Percentiles rank a stretch among this genome's conserved stretches.
These are phyloP conservation scores for Zophobas morio DNA, from an alignment of 1,140 invertebrate species.

Conservation along the genomic window DNA sequence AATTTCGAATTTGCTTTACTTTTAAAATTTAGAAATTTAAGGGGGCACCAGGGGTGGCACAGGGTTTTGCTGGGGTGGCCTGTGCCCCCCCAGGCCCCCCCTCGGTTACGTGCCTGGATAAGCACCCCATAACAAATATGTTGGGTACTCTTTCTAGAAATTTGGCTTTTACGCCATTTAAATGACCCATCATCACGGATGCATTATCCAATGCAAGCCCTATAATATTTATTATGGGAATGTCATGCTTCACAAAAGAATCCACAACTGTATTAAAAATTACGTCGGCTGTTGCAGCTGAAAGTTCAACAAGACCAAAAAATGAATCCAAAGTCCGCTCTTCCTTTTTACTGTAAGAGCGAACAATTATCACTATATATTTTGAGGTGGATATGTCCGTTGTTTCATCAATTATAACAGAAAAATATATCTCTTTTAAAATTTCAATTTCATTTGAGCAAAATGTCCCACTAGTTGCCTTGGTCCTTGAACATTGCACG, in stretches of 20 bases:
- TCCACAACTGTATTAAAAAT: slow-evolving; percentile 2
- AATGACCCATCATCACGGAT: slow-evolving; percentile 34
- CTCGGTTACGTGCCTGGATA: too few species aligned
- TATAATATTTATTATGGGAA: slow-evolving; percentile 27
- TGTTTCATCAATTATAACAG: slow-evolving; percentile 47
- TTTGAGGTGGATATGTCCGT: slow-evolving; percentile 44
- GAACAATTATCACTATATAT: slow-evolving; percentile 40
- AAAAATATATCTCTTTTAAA: slow-evolving; percentile 32
- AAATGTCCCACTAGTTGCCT: not conserved
- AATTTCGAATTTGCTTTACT: too few species aligned
- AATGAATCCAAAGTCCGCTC: slow-evolving; percentile 10
- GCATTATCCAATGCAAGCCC: slow-evolving; percentile 36
- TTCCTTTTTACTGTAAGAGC: slow-evolving; percentile 41
- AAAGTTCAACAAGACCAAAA: slow-evolving; percentile 41
- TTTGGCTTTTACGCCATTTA: slow-evolving; percentile 15
- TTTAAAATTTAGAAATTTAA: too few species aligned
- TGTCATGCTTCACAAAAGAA: slow-evolving; percentile 27
- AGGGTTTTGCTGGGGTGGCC: too few species aligned
- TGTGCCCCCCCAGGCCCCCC: too few species aligned
- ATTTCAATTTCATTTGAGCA: not conserved
- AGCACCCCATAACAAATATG: too few species aligned
- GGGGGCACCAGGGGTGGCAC: too few species aligned
- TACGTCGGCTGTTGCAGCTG: slow-evolving; percentile 23
- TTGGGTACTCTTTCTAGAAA: not conserved
- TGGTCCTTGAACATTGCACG: not conserved